Evolutionary conservation across 2,113 vertebrate species (phyloP), one percentile per base, ranked within the genome.

Genomic region (Neoarius graeffei): DNA sequence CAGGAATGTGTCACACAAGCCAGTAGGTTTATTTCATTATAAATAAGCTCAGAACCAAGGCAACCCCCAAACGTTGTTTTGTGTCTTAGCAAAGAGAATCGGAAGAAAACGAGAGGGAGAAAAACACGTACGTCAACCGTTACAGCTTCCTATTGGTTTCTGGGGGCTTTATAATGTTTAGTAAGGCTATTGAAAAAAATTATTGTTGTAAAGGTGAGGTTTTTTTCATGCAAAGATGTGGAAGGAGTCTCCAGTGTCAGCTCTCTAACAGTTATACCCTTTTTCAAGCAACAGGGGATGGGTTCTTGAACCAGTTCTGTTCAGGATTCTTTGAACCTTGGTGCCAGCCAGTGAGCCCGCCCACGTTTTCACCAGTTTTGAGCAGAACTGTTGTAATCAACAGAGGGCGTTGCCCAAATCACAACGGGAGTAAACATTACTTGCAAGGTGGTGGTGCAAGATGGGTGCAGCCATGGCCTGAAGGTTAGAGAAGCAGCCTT

Each of bases 21-120:
- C 80, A 60, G 27, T 79, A 25, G 67, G 27, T 56, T 85, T 19
- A 71, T 84, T 84, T 69, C 56, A 62, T 60, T 81, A 62, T 35
- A 81, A 81, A 81, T 81, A 59, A 81, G 77, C 17, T 11, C 56
- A 20, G 79, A 81, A 81, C 79, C 54, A 81, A 81, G 17, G 79
- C 54, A 81, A 81, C 79, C 79, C 8, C 9, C 3, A 60, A 81
- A 59, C 27, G 1, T 25, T 30, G 20, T 57, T 81, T 30, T 57
- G n/a, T 54, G 54, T 35, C 54, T 59, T 27, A 20, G 56, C 54
- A 57, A 81, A 59, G 25, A n/a, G 76, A 9, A 14, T 25, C 4
- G 6, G 52, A 76, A 8, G 48, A 23, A 76, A 76, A 74, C 1
- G 71, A 74, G 19, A 48, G 35, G 2, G 35, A 48, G 5, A 20